phyloP scores from a whole-genome alignment of 2,888 invertebrate species.

The Mesoligia furuncula region DNA sequence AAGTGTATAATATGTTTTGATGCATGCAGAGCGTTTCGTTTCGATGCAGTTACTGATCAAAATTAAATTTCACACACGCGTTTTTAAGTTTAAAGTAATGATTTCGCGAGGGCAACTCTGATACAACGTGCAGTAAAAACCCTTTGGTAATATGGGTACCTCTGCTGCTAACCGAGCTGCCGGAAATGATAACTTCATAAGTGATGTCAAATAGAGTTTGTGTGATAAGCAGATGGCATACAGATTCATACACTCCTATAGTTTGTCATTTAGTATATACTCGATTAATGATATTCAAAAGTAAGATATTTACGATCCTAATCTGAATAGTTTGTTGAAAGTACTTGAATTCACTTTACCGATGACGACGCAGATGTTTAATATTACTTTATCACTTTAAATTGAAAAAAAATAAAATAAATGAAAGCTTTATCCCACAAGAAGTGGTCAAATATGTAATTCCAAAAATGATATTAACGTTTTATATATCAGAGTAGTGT shows the following conservation, averaged over 20 bases:
- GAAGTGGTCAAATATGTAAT: slow-evolving; percentile 51
- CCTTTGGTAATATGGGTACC: background rate
- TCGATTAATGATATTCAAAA: slow-evolving; percentile 19
- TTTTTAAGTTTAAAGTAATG: slow-evolving; percentile 1
- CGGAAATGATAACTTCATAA: background rate
- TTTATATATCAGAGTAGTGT: slow-evolving; percentile 52
- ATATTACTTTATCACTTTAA: slow-evolving; percentile 2
- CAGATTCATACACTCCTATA: slow-evolving; percentile 30
- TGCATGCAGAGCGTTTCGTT: slow-evolving; percentile 32
- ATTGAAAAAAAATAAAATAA: slow-evolving; percentile 32
- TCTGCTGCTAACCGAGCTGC: background rate
- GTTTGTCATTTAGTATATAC: slow-evolving; percentile 32
- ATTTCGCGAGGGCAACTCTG: background rate
- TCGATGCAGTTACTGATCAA: slow-evolving; percentile 7
- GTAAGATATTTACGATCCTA: slow-evolving; percentile 22
- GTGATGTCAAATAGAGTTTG: slow-evolving; percentile 3
- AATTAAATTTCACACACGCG: slow-evolving; percentile 2
- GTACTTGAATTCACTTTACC: slow-evolving; percentile 13
- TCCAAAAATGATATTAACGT: slow-evolving; percentile 63
- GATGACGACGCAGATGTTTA: slow-evolving; percentile 19
- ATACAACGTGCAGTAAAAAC: background rate
- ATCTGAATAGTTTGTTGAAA: slow-evolving; percentile 17
- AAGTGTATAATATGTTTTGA: slow-evolving; percentile 56
- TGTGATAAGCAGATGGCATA: slow-evolving; percentile 9
- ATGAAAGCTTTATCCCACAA: slow-evolving; percentile 49